Evolutionary conservation across 2,888 invertebrate genomes (phyloP).

Genomic region (Pristionchus japonicus): DNA sequence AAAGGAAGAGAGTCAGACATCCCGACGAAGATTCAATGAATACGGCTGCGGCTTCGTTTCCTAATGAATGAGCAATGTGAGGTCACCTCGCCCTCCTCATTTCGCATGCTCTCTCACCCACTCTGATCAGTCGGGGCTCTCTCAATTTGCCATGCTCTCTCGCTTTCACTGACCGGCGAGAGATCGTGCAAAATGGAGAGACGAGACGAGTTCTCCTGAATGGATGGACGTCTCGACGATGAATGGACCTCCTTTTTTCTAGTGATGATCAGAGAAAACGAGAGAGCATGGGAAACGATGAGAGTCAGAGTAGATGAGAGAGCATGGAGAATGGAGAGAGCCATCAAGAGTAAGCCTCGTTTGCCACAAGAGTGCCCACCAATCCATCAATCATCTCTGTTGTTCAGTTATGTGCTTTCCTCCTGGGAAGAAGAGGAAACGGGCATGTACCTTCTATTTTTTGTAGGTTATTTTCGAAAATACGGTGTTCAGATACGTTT

Average conservation of each 20-base stretch:
- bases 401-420: background rate
- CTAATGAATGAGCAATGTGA: conserved; percentile 20
- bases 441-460: too few relatives aligned
- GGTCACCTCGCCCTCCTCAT: background rate
- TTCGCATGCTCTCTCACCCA: background rate
- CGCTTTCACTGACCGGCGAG: background rate
- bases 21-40: background rate
- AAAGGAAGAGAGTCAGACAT: background rate
- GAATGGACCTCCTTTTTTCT: background rate
- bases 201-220: background rate
- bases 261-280: background rate
- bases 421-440: background rate
- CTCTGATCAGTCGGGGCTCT: background rate
- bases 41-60: background rate
- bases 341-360: background rate
- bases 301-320: background rate
- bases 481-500: too few relatives aligned
- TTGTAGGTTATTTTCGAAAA: background rate
- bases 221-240: background rate
- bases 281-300: background rate
- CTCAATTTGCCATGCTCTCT: background rate
- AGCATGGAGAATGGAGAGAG: background rate
- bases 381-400: conserved; percentile 11
- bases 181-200: background rate
- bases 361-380: background rate